These are phyloP conservation scores for Diplodus sargus DNA, from an alignment of 2,797 vertebrate species.

Conservation along the genomic window DNA sequence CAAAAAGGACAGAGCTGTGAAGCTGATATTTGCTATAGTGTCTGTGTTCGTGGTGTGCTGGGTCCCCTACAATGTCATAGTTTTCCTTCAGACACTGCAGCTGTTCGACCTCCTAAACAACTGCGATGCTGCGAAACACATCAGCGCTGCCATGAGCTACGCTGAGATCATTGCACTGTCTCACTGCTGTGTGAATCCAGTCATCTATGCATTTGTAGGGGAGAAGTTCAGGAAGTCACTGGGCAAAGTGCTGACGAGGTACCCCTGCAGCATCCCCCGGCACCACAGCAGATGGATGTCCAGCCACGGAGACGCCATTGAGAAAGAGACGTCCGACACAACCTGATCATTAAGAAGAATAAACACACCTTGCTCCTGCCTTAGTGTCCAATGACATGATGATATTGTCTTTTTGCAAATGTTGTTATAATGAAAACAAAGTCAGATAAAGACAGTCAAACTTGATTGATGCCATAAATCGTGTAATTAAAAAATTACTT, in stretches of 20 bases:
- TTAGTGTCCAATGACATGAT: too few relatives aligned
- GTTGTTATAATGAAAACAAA: too few relatives aligned
- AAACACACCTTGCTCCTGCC: too few relatives aligned
- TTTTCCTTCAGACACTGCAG: conserved; percentile 88
- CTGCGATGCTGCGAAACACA: conserved; percentile 62
- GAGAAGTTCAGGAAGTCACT: conserved; percentile 93
- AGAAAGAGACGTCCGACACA: too few relatives aligned
- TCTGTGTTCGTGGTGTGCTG: conserved; percentile 90
- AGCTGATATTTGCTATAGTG: conserved; percentile 90
- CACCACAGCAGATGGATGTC: conserved; percentile 33
- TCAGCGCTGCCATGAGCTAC: conserved; percentile 76
- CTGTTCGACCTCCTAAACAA: conserved; percentile 57
- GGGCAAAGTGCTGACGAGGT: conserved; percentile 63
- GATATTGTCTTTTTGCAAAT: too few relatives aligned
- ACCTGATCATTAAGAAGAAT: too few relatives aligned
- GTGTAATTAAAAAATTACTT: too few relatives aligned
- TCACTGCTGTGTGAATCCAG: conserved; percentile 93
- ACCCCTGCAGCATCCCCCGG: conserved; percentile 34
- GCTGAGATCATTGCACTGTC: conserved; percentile 87
- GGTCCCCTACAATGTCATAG: conserved; percentile 90
- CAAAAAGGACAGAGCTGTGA: conserved; percentile 88
- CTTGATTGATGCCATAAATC: too few relatives aligned
- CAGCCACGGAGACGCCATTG: not conserved
- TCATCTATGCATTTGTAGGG: conserved; percentile 94
- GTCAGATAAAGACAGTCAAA: too few relatives aligned